phyloP scores from a whole-genome alignment of 1,140 invertebrate genomes.

The Neoseiulus cucumeris region DNA sequence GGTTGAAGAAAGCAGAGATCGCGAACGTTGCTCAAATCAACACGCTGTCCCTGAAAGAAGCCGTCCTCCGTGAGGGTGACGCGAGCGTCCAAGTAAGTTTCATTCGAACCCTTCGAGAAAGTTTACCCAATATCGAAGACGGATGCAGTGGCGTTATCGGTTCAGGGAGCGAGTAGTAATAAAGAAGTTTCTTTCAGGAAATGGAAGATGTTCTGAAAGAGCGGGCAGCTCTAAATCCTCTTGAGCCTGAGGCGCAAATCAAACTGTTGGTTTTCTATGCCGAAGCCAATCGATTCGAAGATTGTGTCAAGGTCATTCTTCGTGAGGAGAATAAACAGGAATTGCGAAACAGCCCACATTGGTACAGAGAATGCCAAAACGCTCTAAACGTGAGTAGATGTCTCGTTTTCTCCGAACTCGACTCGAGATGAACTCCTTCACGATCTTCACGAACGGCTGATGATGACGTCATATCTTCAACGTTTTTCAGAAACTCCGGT shows the following conservation, averaged over 20 bases:
- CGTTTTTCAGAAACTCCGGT: conserved; percentile 1
- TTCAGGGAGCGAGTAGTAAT: neutral
- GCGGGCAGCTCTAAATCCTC: neutral
- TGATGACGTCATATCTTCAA: no score
- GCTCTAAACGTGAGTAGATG: neutral
- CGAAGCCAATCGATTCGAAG: neutral
- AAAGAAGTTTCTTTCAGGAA: neutral
- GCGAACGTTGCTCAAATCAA: neutral
- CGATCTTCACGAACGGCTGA: neutral
- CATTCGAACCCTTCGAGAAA: no score
- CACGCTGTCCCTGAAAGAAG: neutral
- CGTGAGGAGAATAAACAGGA: neutral
- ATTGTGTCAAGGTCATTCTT: neutral
- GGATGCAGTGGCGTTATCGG: neutral
- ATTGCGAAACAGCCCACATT: neutral
- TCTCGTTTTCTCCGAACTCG: neutral
- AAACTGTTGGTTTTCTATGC: neutral
- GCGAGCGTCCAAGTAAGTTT: neutral
- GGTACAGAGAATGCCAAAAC: neutral
- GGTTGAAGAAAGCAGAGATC: neutral
- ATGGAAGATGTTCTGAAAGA: conserved; percentile 7
- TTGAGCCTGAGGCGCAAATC: neutral
- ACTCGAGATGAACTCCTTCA: neutral
- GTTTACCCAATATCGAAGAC: neutral
- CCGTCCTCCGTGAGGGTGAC: neutral